Percentiles rank a stretch among this genome's conserved stretches.
Conservation (phyloP, 2,113 vertebrate species). For the Hyperopisus bebe region DNA sequence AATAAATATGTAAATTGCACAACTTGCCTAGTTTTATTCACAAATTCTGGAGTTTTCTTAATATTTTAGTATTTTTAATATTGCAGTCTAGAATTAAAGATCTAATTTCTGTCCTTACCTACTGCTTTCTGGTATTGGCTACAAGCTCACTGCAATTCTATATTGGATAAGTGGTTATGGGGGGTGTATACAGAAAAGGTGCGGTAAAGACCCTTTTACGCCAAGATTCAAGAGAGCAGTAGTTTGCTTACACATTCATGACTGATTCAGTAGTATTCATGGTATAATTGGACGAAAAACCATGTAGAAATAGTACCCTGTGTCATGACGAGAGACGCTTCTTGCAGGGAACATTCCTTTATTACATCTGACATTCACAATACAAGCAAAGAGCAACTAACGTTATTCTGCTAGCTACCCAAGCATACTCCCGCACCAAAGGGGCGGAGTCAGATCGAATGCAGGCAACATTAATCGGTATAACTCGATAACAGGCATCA, state of each 20-base stretch:
- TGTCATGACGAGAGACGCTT: too few relatives aligned
- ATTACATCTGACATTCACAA: too few relatives aligned
- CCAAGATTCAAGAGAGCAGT: background rate
- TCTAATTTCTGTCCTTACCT: background rate
- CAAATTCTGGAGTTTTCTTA: background rate
- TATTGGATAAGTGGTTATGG: background rate
- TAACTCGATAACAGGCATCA: too few relatives aligned
- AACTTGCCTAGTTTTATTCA: background rate
- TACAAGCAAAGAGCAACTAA: too few relatives aligned
- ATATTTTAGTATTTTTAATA: background rate
- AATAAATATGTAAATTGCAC: constrained; percentile 68
- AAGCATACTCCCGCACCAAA: too few relatives aligned
- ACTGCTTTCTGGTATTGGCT: background rate
- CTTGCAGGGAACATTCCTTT: too few relatives aligned
- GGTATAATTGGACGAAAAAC: background rate
- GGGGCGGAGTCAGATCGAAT: too few relatives aligned
- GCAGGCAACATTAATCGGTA: too few relatives aligned
- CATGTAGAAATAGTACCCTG: background rate
- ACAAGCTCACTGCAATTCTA: background rate
- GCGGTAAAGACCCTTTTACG: background rate
- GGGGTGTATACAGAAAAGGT: background rate
- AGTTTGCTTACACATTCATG: background rate
- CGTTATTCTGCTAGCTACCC: too few relatives aligned
- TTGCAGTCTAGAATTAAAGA: background rate
- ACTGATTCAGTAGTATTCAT: background rate